phyloP scores from a whole-genome alignment of 2,113 vertebrate species.

The Typhlomys cinereus region DNA sequence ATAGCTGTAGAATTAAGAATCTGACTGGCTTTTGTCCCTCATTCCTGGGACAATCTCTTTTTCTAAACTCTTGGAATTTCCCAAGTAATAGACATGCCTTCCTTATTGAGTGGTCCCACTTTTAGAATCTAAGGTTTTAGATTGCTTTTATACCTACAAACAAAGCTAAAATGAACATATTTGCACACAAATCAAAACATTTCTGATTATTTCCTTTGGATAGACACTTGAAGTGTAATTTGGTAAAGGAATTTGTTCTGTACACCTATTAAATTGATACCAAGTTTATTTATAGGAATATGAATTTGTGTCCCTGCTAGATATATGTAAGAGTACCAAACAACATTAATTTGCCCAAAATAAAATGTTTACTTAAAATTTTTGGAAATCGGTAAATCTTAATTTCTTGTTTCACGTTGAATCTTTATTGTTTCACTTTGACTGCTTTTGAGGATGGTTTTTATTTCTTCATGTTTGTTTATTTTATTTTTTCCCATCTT shows the following conservation, averaged over 20 bases:
- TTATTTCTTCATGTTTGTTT: neutral
- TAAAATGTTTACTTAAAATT: neutral
- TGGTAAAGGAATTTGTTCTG: neutral
- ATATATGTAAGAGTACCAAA: neutral
- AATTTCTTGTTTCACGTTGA: neutral
- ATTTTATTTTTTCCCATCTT: neutral
- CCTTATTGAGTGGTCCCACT: neutral
- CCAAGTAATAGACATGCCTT: neutral
- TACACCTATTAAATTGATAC: neutral
- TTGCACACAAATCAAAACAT: neutral
- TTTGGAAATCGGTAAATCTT: neutral
- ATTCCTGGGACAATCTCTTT: neutral
- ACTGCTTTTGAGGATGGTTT: neutral
- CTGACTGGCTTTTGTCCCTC: neutral
- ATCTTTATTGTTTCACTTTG: too few relatives aligned
- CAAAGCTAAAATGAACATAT: neutral
- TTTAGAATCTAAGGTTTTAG: neutral
- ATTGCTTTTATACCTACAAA: neutral
- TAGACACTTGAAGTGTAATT: neutral
- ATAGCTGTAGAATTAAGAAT: neutral
- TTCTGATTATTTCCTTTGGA: constrained; percentile 15
- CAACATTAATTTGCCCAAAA: neutral
- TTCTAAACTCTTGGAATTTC: neutral
- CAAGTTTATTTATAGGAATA: constrained; percentile 17
- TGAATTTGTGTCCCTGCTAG: neutral